These are phyloP conservation scores for Philhelius pedissequus DNA, from an alignment of 2,888 invertebrate species.

Conservation along the genomic window DNA sequence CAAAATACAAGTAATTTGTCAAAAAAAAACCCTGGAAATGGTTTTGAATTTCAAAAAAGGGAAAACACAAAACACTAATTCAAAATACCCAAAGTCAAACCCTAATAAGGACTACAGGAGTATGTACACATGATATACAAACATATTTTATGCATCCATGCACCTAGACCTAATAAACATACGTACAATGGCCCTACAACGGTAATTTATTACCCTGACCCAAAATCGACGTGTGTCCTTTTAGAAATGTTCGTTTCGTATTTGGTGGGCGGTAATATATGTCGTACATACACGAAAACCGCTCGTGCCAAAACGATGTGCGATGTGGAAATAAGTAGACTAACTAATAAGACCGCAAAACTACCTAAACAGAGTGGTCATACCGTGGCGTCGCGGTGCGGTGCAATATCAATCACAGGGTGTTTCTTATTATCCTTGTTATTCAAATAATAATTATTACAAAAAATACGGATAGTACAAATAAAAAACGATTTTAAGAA, in stretches of 20 bases:
- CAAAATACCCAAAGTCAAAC: background rate
- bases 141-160: slow-evolving; percentile 37
- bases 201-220: slow-evolving; percentile 57
- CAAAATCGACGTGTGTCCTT: slow-evolving; percentile 61
- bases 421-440: background rate
- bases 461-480: too few species aligned
- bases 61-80: background rate
- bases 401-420: background rate
- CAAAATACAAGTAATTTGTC: slow-evolving; percentile 27
- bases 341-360: slow-evolving; percentile 13
- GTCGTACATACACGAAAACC: background rate
- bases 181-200: background rate
- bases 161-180: background rate
- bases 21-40: background rate
- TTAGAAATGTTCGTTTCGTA: slow-evolving; percentile 6
- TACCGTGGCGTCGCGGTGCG: background rate
- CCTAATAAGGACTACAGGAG: background rate
- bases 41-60: background rate
- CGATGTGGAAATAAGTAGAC: slow-evolving; percentile 29
- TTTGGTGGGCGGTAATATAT: slow-evolving; percentile 32
- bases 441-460: too few species aligned
- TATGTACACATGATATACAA: background rate
- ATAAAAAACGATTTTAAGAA: too few species aligned
- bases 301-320: slow-evolving; percentile 37
- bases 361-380: too few species aligned